A percentile compares a stretch with the other conserved stretches of the same genome.
phyloP scores from a whole-genome alignment of 2,888 invertebrate genomes.

The Desoria tigrina region DNA sequence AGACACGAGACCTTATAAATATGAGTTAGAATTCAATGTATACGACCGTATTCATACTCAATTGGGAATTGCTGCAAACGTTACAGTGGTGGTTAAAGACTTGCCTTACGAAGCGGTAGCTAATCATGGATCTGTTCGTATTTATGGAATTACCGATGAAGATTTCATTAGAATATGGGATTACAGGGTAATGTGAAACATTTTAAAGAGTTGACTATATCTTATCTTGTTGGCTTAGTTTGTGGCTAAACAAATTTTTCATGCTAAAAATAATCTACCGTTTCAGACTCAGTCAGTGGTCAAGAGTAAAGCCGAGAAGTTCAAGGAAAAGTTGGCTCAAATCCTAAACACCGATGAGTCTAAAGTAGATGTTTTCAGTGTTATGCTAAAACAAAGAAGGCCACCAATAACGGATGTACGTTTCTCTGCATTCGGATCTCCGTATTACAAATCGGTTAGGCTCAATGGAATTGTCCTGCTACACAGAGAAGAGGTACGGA shows the following conservation, averaged over 20 bases:
- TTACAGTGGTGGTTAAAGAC: conserved; percentile 88
- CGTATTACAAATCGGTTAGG: conserved; percentile 90
- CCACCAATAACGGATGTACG: conserved; percentile 88
- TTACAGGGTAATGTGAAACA: conserved; percentile 59
- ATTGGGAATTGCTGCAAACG: conserved; percentile 93
- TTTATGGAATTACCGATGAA: conserved; percentile 92
- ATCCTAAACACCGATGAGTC: conserved; percentile 80
- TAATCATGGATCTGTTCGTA: conserved; percentile 90
- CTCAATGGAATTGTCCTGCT: conserved; percentile 91
- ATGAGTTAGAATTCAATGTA: conserved; percentile 66
- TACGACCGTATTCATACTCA: conserved; percentile 93
- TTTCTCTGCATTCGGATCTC: conserved; percentile 92
- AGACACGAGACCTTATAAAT: conserved; percentile 80
- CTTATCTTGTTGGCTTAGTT: neutral
- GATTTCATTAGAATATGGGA: conserved; percentile 95
- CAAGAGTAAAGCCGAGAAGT: conserved; percentile 84
- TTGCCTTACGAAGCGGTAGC: conserved; percentile 93
- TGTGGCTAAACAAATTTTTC: conserved; percentile 2
- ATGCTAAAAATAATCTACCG: neutral
- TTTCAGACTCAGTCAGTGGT: conserved; percentile 72
- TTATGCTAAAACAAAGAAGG: conserved; percentile 77
- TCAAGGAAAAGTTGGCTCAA: conserved; percentile 82
- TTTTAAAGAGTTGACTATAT: neutral
- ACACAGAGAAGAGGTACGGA: conserved; percentile 76
- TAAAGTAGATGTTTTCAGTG: conserved; percentile 95